These are phyloP conservation scores for Pissodes strobi DNA, from an alignment of 1,140 invertebrate species.

Conservation along the genomic window DNA sequence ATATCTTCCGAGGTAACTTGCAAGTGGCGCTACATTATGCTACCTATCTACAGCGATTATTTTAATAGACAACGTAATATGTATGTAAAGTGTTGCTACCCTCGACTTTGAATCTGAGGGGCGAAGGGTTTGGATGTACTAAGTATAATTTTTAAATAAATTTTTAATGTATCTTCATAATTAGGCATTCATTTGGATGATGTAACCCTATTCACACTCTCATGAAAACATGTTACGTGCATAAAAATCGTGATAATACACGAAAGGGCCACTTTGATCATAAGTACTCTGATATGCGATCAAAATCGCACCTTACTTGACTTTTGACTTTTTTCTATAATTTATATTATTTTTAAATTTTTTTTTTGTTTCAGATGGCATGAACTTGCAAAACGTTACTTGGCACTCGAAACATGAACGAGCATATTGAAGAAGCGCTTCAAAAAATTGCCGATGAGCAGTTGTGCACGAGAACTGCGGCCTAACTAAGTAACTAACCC, in stretches of 20 bases:
- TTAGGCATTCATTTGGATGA: not conserved
- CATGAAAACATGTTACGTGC: not conserved
- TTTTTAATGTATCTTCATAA: conserved; percentile 2
- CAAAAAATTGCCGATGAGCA: not conserved
- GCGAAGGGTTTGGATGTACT: too few species aligned
- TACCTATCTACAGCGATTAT: too few species aligned
- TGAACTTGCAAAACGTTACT: not conserved
- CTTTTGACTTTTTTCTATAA: not conserved
- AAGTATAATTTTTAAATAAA: too few species aligned
- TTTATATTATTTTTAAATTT: not conserved
- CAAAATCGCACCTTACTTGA: not conserved
- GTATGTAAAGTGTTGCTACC: too few species aligned
- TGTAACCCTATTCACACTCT: not conserved
- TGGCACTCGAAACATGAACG: not conserved
- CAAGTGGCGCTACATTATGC: too few species aligned
- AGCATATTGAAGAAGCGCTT: not conserved
- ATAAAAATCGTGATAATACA: not conserved
- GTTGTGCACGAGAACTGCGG: too few species aligned
- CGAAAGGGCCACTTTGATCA: not conserved
- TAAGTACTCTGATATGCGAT: too few species aligned
- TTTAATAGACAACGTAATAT: too few species aligned
- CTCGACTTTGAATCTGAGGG: too few species aligned
- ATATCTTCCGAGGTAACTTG: too few species aligned
- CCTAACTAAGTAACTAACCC: too few species aligned
- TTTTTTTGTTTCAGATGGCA: not conserved